Percentiles rank a stretch among this genome's conserved stretches.
Evolutionary conservation across 2,888 invertebrate species (phyloP).

Genomic region (Idaea dimidiata): DNA sequence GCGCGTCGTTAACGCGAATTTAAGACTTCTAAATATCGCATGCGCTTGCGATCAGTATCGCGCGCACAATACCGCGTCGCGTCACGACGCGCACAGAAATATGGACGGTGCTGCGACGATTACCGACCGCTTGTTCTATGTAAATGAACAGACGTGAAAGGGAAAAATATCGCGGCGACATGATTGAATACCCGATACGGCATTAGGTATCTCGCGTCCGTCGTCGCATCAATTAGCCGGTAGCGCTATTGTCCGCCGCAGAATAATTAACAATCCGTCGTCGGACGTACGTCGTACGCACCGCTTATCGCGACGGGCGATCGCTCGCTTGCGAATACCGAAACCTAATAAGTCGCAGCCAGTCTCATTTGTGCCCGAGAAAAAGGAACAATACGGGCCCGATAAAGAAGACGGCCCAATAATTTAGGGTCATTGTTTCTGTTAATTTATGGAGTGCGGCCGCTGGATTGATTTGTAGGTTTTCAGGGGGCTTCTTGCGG

Average conservation of each 20-base stretch:
- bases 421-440: conserved; percentile 80
- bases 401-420: conserved; percentile 75
- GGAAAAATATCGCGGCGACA: conserved; percentile 60
- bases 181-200: conserved; percentile 70
- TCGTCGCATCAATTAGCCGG: conserved; percentile 42
- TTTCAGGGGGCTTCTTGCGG: conserved; percentile 56
- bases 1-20: conserved; percentile 73
- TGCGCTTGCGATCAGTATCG: conserved; percentile 76
- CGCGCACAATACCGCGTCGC: conserved; percentile 73
- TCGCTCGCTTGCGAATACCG: conserved; percentile 69
- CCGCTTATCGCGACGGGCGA: conserved; percentile 67
- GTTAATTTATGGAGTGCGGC: conserved; percentile 79
- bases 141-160: conserved; percentile 69
- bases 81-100: conserved; percentile 77
- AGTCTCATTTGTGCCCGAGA: conserved; percentile 77
- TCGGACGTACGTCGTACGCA: conserved; percentile 31
- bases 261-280: conserved; percentile 62
- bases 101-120: conserved; percentile 61
- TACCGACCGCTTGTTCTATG: conserved; percentile 74
- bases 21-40: conserved; percentile 77
- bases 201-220: conserved; percentile 35
- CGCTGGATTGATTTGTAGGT: conserved; percentile 77
- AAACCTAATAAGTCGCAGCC: conserved; percentile 75
- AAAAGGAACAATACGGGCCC: conserved; percentile 68
- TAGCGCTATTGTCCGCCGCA: conserved; percentile 64